Conservation (phyloP, 2,797 vertebrate species). For the Buphagus erythrorhynchus region DNA sequence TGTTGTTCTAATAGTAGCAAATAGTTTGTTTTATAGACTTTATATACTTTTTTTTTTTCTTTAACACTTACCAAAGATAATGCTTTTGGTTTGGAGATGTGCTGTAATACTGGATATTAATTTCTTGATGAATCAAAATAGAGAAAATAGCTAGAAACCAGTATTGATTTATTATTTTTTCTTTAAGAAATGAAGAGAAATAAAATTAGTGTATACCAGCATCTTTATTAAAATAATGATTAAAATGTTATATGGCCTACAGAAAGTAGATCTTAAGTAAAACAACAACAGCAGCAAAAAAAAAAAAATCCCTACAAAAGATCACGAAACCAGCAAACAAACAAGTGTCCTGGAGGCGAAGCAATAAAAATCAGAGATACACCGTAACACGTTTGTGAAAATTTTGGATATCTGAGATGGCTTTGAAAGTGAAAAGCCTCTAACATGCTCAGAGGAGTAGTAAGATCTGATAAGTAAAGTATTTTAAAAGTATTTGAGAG, state of each 20-base stretch:
- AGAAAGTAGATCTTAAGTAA: not conserved
- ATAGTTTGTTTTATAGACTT: not conserved
- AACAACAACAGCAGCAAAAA: not conserved
- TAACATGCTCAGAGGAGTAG: not conserved
- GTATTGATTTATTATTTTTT: not conserved
- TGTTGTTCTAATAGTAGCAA: not conserved
- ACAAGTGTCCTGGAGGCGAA: not conserved
- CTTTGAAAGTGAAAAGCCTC: not conserved
- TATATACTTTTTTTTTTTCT: not conserved
- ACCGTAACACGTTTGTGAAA: not conserved
- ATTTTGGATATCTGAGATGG: not conserved
- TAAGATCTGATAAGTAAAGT: not conserved
- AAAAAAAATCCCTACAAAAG: rapidly evolving
- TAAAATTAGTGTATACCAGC: not conserved
- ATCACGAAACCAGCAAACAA: rapidly evolving
- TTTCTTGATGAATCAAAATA: not conserved
- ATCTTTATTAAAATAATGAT: not conserved
- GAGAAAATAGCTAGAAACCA: not conserved
- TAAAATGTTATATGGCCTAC: not conserved
- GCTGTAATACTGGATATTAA: not conserved
- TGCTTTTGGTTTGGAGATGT: not conserved
- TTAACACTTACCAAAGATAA: not conserved
- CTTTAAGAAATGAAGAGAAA: not conserved
- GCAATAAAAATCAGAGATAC: not conserved
- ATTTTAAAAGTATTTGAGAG: not conserved